phyloP scores from a whole-genome alignment of 2,797 vertebrate species.

The Ptychadena robeensis region DNA sequence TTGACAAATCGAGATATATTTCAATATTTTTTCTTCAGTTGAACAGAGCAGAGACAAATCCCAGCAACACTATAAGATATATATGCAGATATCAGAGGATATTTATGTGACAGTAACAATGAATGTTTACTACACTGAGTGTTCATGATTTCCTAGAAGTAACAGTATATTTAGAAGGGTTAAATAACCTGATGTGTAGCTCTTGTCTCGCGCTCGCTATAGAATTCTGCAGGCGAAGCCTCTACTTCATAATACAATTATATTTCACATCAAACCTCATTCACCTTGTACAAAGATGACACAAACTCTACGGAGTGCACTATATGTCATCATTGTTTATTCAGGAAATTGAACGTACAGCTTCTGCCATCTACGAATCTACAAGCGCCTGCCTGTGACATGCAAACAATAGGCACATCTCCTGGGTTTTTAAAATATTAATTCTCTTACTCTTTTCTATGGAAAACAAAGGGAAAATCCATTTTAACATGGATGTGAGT shows the following conservation, averaged over 20 bases:
- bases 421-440: conserved; percentile 61
- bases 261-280: conserved; percentile 51
- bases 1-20: too few species aligned
- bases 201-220: conserved; percentile 21
- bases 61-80: too few species aligned
- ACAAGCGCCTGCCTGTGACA: conserved; percentile 41
- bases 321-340: conserved; percentile 58
- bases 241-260: conserved; percentile 42
- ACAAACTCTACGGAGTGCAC: conserved; percentile 44
- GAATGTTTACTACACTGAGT: background rate
- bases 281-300: conserved; percentile 50
- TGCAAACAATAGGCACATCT: conserved; percentile 54
- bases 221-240: conserved; percentile 31
- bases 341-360: conserved; percentile 54
- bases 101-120: background rate
- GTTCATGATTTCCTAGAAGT: background rate
- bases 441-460: conserved; percentile 52
- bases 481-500: conserved; percentile 42
- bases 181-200: conserved; percentile 1
- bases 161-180: background rate
- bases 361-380: conserved; percentile 10
- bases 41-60: too few species aligned
- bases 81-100: too few species aligned
- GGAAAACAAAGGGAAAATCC: conserved; percentile 43
- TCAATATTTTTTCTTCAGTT: too few species aligned